These are phyloP conservation scores for Aegotheles bennettii DNA, from an alignment of 2,113 vertebrate genomes.

Conservation along the genomic window DNA sequence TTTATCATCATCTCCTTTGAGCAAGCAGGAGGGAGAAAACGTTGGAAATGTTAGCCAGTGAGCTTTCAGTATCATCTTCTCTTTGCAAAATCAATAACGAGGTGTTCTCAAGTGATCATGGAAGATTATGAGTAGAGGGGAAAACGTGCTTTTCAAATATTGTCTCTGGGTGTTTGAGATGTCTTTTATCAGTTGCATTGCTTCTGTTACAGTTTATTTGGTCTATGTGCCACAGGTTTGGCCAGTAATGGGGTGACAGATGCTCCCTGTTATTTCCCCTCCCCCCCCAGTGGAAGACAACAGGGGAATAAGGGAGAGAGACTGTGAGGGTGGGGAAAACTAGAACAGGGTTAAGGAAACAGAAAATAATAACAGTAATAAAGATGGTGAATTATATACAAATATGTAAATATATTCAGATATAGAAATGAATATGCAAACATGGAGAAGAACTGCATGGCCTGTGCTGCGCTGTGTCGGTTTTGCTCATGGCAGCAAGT, in stretches of 20 bases:
- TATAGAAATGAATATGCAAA: no score
- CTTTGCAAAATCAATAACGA: neutral
- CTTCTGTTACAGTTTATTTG: neutral
- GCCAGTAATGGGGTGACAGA: no score
- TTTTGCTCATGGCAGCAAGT: neutral
- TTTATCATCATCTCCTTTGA: neutral
- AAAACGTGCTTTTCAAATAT: neutral
- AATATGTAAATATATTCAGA: no score
- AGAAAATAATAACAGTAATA: no score
- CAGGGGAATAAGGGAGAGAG: no score
- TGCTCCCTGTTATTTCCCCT: no score
- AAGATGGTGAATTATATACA: no score
- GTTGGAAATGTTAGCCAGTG: neutral
- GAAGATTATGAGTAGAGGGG: neutral
- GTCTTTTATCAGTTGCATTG: neutral
- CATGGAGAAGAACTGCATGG: neutral
- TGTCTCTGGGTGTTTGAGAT: neutral
- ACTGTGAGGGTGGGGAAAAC: no score
- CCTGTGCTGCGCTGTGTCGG: neutral
- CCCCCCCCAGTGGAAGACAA: no score
- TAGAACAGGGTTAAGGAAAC: no score
- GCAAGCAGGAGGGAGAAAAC: neutral
- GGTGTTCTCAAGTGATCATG: neutral
- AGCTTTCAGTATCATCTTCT: neutral
- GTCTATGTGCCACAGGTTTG: no score